Evolutionary conservation across 2,113 vertebrate genomes (phyloP).

Genomic region (Paedocypris sp.): DNA sequence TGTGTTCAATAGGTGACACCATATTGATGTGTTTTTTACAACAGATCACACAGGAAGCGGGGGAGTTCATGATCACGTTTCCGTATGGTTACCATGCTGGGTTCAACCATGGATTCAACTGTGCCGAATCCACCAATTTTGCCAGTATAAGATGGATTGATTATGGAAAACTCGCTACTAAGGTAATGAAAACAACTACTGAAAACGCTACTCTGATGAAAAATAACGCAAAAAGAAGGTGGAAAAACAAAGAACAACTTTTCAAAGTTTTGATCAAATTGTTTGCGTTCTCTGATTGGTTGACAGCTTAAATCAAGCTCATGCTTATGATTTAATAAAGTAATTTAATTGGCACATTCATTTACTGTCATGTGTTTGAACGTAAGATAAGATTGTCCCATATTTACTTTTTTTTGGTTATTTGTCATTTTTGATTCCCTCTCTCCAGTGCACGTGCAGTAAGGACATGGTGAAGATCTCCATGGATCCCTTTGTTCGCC

Average conservation of each 20-base stretch:
- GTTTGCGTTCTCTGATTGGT: too few species aligned
- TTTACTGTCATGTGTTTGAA: background rate
- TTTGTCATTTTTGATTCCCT: background rate
- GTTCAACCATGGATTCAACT: slow-evolving; percentile 98
- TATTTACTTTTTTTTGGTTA: too few species aligned
- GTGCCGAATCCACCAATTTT: slow-evolving; percentile 97
- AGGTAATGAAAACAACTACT: slow-evolving; percentile 52
- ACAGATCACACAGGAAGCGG: slow-evolving; percentile 91
- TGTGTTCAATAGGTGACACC: too few species aligned
- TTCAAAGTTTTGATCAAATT: too few species aligned
- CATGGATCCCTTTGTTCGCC: slow-evolving; percentile 92
- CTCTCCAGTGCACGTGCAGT: slow-evolving; percentile 81
- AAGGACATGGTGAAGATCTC: slow-evolving; percentile 97
- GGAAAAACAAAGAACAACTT: too few species aligned
- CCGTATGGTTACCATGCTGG: slow-evolving; percentile 96
- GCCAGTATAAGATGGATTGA: slow-evolving; percentile 93
- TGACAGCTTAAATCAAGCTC: too few species aligned
- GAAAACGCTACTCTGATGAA: background rate
- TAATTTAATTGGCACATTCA: background rate
- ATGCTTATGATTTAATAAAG: too few species aligned
- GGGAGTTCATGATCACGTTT: slow-evolving; percentile 97
- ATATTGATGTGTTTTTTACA: background rate
- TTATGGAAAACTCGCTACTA: slow-evolving; percentile 85
- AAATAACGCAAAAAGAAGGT: too few species aligned
- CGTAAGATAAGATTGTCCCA: too few species aligned